Percentiles rank a stretch among this genome's conserved stretches.
Conservation (phyloP, 2,797 vertebrate species). For the Philypnodon macrostomus region DNA sequence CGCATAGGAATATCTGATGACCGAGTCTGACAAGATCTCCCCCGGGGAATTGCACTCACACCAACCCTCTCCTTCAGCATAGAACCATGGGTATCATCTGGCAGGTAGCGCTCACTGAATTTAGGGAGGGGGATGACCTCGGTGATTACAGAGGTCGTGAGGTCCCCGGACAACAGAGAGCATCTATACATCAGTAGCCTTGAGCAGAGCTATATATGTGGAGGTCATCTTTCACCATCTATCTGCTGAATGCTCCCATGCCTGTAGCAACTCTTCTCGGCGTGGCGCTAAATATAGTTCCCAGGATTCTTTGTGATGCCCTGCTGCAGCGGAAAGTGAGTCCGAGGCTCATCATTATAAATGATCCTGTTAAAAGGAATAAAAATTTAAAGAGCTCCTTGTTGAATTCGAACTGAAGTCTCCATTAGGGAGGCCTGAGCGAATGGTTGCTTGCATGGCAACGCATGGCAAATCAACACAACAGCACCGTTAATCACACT, state of each 20-base stretch:
- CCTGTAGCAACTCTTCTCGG: constrained; percentile 45
- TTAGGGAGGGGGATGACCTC: constrained; percentile 56
- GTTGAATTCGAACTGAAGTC: constrained; percentile 64
- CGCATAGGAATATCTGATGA: constrained; percentile 62
- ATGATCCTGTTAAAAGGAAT: constrained; percentile 74
- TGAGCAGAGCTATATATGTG: constrained; percentile 21
- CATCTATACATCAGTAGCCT: constrained; percentile 47
- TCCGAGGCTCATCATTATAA: constrained; percentile 72
- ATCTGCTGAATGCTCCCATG: constrained; percentile 50
- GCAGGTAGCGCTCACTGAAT: constrained; percentile 59
- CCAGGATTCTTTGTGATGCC: constrained; percentile 58
- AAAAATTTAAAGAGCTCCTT: constrained; percentile 74
- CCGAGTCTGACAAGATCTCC: constrained; percentile 68
- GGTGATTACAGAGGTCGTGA: constrained; percentile 63
- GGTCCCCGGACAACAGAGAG: constrained; percentile 53
- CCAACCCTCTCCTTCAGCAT: constrained; percentile 54
- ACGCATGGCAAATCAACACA: constrained; percentile 66
- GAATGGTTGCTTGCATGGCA: constrained; percentile 64
- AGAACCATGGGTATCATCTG: constrained; percentile 73
- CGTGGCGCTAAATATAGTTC: constrained; percentile 53
- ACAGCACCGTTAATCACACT: constrained; percentile 57
- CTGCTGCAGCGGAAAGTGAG: constrained; percentile 52
- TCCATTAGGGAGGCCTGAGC: constrained; percentile 70
- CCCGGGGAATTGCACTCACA: constrained; percentile 61
- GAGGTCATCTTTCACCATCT: constrained; percentile 63